Percentiles rank a stretch among this genome's conserved stretches.
phyloP scores from a whole-genome alignment of 2,888 invertebrate genomes.

The Oxyteleia sp. region DNA sequence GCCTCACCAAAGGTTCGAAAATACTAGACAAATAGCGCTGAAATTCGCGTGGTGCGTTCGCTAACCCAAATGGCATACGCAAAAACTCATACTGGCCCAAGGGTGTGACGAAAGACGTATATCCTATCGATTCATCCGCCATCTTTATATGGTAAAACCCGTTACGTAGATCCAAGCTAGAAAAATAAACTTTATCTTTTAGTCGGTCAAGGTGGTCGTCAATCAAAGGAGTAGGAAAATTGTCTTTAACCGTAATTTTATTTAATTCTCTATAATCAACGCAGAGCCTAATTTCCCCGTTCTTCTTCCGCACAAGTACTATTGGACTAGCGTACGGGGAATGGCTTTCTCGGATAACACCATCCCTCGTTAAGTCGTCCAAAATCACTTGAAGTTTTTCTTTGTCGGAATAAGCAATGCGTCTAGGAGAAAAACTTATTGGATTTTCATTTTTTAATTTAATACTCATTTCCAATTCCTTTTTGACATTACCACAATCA shows the following conservation, averaged over 20 bases:
- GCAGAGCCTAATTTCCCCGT: slow-evolving; percentile 35
- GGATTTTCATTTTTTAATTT: slow-evolving; percentile 38
- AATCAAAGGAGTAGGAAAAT: slow-evolving; percentile 13
- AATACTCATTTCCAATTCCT: slow-evolving; percentile 30
- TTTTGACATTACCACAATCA: neutral
- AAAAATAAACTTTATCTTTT: slow-evolving; percentile 1
- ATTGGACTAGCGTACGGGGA: no score
- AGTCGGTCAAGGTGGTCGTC: slow-evolving; percentile 7
- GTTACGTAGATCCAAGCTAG: slow-evolving; percentile 17
- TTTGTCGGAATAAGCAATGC: slow-evolving; percentile 35
- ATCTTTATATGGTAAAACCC: slow-evolving; percentile 28
- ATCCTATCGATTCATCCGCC: no score
- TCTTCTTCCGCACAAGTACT: no score
- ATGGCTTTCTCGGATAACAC: slow-evolving; percentile 32
- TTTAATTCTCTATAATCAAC: slow-evolving; percentile 9
- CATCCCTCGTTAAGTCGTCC: slow-evolving; percentile 9
- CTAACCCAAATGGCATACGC: no score
- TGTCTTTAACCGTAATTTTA: slow-evolving; percentile 13
- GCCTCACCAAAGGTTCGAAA: neutral
- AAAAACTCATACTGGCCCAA: no score
- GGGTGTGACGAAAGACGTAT: no score
- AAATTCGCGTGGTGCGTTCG: slow-evolving; percentile 16
- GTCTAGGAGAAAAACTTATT: slow-evolving; percentile 32
- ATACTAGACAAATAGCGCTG: slow-evolving; percentile 5
- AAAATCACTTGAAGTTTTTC: no score